phyloP scores from a whole-genome alignment of 1,140 invertebrate species.

The Drosophila varians region DNA sequence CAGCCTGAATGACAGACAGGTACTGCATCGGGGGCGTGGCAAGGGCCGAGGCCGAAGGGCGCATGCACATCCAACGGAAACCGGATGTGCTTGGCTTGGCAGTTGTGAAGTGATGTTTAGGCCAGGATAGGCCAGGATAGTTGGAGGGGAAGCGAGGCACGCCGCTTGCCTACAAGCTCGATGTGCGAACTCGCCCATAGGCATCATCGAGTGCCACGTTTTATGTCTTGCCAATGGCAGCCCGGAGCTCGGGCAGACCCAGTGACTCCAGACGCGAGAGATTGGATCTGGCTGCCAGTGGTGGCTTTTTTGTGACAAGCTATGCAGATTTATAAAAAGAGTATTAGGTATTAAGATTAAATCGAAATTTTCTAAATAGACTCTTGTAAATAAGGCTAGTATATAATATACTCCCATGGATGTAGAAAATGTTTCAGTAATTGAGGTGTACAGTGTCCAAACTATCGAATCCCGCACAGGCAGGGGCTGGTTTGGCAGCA shows the following conservation, averaged over 20 bases:
- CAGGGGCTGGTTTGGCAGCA: conserved; percentile 8
- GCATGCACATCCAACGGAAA: conserved; percentile 73
- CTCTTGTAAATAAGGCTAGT: too few relatives aligned
- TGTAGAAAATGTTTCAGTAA: too few relatives aligned
- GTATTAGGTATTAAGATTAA: too few relatives aligned
- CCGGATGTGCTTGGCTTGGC: conserved; percentile 79
- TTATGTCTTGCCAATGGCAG: conserved; percentile 72
- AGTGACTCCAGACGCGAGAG: conserved; percentile 23
- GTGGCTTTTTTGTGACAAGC: not conserved
- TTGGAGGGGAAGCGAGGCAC: not conserved
- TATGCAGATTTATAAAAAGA: not conserved
- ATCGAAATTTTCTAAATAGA: too few relatives aligned
- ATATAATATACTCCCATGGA: too few relatives aligned
- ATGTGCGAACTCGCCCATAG: conserved; percentile 72
- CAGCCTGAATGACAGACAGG: conserved; percentile 74
- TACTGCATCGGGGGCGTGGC: conserved; percentile 3
- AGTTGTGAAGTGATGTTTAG: conserved; percentile 79
- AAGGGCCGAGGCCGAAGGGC: not conserved
- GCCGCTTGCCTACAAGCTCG: not conserved
- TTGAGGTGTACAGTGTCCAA: too few relatives aligned
- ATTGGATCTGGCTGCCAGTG: not conserved
- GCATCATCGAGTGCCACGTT: conserved; percentile 79
- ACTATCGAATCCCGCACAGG: too few relatives aligned
- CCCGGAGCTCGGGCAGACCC: conserved; percentile 27
- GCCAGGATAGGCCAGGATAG: conserved; percentile 33